Evolutionary conservation across 2,113 vertebrate species (phyloP).

Genomic region (Danionella cerebrum): DNA sequence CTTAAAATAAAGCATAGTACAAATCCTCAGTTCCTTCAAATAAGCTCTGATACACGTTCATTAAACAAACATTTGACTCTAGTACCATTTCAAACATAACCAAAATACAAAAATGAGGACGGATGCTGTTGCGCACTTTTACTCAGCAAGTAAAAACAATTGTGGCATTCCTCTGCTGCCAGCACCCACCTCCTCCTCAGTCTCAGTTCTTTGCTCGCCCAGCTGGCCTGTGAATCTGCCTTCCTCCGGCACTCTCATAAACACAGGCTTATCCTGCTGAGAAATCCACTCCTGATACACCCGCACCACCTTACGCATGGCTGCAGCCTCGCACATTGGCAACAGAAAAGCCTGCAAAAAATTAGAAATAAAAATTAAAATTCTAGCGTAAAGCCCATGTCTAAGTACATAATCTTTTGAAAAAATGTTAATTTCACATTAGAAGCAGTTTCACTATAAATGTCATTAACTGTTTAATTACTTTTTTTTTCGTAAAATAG

Average conservation of each 20-base stretch:
- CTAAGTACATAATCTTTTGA: no score
- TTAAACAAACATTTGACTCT: background rate
- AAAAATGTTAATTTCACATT: no score
- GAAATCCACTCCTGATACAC: slow-evolving; percentile 99
- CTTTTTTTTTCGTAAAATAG: no score
- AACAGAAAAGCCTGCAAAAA: slow-evolving; percentile 82
- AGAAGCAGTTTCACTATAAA: no score
- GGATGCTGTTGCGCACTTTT: background rate
- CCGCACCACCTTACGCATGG: slow-evolving; percentile 93
- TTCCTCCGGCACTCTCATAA: slow-evolving; percentile 91
- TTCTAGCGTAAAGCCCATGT: no score
- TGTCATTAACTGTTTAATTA: no score
- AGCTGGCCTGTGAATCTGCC: slow-evolving; percentile 55
- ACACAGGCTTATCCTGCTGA: slow-evolving; percentile 91
- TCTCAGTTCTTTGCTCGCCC: slow-evolving; percentile 59
- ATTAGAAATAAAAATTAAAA: background rate
- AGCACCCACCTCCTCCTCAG: slow-evolving; percentile 63
- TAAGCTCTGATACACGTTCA: background rate
- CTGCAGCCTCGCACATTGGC: slow-evolving; percentile 93
- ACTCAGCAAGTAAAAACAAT: background rate
- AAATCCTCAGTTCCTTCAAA: no score
- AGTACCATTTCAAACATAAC: background rate
- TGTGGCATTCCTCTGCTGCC: background rate
- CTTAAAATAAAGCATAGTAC: no score
- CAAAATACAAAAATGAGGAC: background rate